Conservation (phyloP, 2,113 vertebrate species). For the Dicrurus megarhynchus region DNA sequence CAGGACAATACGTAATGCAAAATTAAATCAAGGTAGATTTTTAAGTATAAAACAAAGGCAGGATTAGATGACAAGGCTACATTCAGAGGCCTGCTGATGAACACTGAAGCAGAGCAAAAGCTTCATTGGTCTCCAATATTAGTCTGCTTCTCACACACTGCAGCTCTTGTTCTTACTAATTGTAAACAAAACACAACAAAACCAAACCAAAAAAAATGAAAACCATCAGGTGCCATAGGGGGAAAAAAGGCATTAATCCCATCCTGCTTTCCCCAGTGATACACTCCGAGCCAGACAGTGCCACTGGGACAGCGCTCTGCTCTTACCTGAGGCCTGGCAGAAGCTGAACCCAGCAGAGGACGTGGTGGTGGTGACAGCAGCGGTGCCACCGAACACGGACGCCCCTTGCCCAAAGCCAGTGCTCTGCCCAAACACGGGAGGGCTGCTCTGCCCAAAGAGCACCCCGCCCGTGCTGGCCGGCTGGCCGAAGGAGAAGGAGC, state of each 20-base stretch:
- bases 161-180: background rate
- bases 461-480: constrained; percentile 62
- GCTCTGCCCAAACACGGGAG: constrained; percentile 84
- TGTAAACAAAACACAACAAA: background rate
- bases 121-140: background rate
- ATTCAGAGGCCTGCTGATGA: background rate
- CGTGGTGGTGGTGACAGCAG: constrained; percentile 76
- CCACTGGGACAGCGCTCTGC: background rate
- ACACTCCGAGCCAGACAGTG: background rate
- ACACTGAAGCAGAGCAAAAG: background rate
- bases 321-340: constrained; percentile 87
- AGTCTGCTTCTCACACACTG: background rate
- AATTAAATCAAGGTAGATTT: background rate
- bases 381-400: constrained; percentile 78
- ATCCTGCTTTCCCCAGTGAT: background rate
- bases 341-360: constrained; percentile 87
- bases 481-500: constrained; percentile 87
- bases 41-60: background rate
- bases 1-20: background rate
- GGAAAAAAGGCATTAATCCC: background rate
- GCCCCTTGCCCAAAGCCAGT: constrained; percentile 81
- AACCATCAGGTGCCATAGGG: background rate
- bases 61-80: background rate
- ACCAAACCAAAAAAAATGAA: background rate
- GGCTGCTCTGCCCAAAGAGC: constrained; percentile 81